Percentiles rank a stretch among this genome's conserved stretches.
Conservation (phyloP, 2,113 vertebrate genomes). For the Melanotaenia duboulayi region DNA sequence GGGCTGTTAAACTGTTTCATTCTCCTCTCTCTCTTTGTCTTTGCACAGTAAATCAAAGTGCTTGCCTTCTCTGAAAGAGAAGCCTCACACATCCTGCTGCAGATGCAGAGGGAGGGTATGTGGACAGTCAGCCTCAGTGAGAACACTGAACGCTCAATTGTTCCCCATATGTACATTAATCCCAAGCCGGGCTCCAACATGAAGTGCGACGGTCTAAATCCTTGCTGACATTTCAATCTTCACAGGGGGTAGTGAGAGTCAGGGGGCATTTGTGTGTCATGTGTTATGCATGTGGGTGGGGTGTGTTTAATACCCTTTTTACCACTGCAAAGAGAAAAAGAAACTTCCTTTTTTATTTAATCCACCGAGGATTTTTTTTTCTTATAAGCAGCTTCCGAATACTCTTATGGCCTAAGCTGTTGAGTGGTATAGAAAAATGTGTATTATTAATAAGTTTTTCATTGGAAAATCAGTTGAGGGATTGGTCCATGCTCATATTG, state of each 20-base stretch:
- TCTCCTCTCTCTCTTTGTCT: conserved; percentile 32
- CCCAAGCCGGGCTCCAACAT: conserved; percentile 41
- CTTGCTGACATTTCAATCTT: conserved; percentile 63
- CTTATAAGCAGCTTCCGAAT: conserved; percentile 59
- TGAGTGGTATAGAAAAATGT: conserved; percentile 46
- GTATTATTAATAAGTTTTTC: conserved; percentile 55
- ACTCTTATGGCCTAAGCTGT: conserved; percentile 52
- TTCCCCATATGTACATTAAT: conserved; percentile 71
- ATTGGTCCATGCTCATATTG: conserved; percentile 12
- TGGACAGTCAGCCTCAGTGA: conserved; percentile 35
- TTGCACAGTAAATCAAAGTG: conserved; percentile 60
- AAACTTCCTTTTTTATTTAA: conserved; percentile 58
- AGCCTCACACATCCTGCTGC: conserved; percentile 35
- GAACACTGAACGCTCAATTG: conserved; percentile 47
- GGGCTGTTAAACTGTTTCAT: conserved; percentile 47
- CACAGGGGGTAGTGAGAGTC: conserved; percentile 34
- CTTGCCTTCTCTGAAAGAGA: conserved; percentile 27
- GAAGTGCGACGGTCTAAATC: conserved; percentile 25
- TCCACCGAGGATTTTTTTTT: conserved; percentile 57
- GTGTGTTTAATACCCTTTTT: conserved; percentile 56
- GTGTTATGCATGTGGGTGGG: conserved; percentile 33
- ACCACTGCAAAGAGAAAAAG: conserved; percentile 19
- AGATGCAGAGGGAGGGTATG: conserved; percentile 46
- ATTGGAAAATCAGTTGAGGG: conserved; percentile 39
- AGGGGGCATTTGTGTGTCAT: conserved; percentile 20